These are phyloP conservation scores for Hofmannophila pseudospretella DNA, from an alignment of 2,888 invertebrate genomes.

Conservation along the genomic window DNA sequence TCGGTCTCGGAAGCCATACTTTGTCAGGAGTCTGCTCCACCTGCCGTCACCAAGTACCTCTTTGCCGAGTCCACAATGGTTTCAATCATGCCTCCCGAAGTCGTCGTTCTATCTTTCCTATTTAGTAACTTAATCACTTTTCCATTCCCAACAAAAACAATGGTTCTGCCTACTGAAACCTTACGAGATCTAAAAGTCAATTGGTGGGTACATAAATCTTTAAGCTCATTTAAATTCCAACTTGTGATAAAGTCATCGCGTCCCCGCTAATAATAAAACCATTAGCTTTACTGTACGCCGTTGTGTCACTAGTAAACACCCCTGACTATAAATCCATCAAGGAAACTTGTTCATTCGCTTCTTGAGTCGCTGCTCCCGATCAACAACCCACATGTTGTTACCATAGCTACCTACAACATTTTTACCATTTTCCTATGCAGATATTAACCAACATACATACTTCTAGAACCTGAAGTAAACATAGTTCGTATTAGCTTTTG, in stretches of 20 bases:
- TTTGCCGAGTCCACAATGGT: no score
- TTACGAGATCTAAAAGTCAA: conserved; percentile 6
- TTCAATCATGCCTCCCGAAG: no score
- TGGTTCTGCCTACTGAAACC: conserved; percentile 2
- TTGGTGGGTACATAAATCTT: conserved; percentile 7
- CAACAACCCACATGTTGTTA: background rate
- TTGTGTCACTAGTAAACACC: conserved; percentile 29
- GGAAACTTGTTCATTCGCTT: conserved; percentile 22
- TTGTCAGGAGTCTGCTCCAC: no score
- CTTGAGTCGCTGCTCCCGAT: background rate
- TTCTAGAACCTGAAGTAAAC: no score
- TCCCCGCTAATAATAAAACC: conserved; percentile 17
- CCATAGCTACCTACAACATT: no score
- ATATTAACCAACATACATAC: no score
- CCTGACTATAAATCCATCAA: conserved; percentile 48
- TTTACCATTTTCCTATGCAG: no score
- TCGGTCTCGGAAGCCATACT: no score
- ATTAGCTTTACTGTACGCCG: conserved; percentile 25
- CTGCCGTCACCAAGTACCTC: no score
- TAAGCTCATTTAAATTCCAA: conserved; percentile 8
- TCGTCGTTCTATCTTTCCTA: no score
- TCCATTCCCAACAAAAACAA: conserved; percentile 1
- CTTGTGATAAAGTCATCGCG: conserved; percentile 15
- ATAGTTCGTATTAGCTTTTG: no score
- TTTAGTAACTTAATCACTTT: conserved; percentile 2